These are phyloP conservation scores for Cristatella mucedo DNA, from an alignment of 2,888 invertebrate species.

Conservation along the genomic window DNA sequence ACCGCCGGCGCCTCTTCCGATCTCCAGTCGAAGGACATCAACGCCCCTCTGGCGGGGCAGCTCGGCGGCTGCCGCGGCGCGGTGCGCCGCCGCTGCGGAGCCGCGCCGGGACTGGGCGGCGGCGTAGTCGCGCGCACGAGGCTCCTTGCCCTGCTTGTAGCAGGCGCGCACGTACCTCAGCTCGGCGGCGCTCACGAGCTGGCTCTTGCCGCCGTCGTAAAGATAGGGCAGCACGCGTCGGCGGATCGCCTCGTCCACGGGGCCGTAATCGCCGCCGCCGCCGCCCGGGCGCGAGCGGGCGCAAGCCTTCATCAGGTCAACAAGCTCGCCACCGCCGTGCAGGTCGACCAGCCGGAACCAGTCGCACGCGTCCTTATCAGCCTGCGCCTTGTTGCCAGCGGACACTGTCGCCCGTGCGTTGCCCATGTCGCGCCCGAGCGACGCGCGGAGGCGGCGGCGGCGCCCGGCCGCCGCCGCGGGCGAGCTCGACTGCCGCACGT, in stretches of 20 bases:
- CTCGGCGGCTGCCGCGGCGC: too few species aligned
- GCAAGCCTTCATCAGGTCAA: constrained; percentile 27
- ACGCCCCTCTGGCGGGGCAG: too few species aligned
- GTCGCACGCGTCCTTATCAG: not conserved
- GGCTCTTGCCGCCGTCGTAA: constrained; percentile 80
- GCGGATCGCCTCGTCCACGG: constrained; percentile 78
- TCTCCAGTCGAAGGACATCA: too few species aligned
- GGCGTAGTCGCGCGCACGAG: constrained; percentile 13
- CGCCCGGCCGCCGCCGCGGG: too few species aligned
- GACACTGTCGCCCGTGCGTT: not conserved
- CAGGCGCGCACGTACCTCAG: constrained; percentile 68
- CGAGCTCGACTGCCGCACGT: too few species aligned
- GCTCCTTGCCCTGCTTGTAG: constrained; percentile 54
- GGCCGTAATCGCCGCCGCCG: constrained; percentile 33
- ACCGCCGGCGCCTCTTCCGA: too few species aligned
- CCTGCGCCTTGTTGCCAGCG: not conserved
- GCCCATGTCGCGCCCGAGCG: too few species aligned
- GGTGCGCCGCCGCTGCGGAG: too few species aligned
- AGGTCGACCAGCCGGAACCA: not conserved
- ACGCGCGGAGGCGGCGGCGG: too few species aligned
- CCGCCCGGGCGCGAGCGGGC: not conserved
- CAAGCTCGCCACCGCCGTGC: constrained; percentile 16
- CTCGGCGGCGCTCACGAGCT: constrained; percentile 73
- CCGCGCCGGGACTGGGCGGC: too few species aligned
- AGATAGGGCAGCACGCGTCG: constrained; percentile 70